phyloP scores from a whole-genome alignment of 1,140 invertebrate species.

The Drosophila serrata region DNA sequence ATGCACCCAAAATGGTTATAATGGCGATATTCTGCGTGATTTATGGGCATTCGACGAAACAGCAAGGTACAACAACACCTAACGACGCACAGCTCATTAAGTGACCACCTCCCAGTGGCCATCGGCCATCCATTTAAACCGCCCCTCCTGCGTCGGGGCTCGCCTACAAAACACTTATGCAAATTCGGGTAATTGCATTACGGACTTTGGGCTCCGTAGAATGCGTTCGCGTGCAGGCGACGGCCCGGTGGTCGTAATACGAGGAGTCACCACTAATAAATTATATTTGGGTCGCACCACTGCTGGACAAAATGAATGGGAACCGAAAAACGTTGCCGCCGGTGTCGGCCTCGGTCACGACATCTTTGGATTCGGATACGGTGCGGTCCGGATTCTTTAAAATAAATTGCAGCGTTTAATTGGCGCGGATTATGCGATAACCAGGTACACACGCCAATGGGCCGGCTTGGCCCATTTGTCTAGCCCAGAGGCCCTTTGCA shows the following conservation, averaged over 20 bases:
- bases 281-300: slow-evolving; percentile 45
- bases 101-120: slow-evolving; percentile 10
- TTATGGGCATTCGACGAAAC: slow-evolving; percentile 33
- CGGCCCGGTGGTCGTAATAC: slow-evolving; percentile 5
- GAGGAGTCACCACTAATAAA: slow-evolving; percentile 50
- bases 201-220: slow-evolving; percentile 32
- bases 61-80: slow-evolving; percentile 17
- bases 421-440: slow-evolving; percentile 73
- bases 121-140: slow-evolving; percentile 3
- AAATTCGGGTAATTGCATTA: slow-evolving; percentile 79
- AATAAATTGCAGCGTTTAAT: slow-evolving; percentile 77
- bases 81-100: slow-evolving; percentile 66
- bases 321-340: slow-evolving; percentile 50
- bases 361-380: slow-evolving; percentile 6
- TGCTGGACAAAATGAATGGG: slow-evolving; percentile 40
- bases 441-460: slow-evolving; percentile 55
- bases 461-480: slow-evolving; percentile 62
- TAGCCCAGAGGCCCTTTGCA: slow-evolving; percentile 1
- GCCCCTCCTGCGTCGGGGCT: slow-evolving; percentile 41
- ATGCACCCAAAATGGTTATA: neutral
- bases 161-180: slow-evolving; percentile 77
- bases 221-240: slow-evolving; percentile 54
- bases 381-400: slow-evolving; percentile 28
- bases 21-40: slow-evolving; percentile 45
- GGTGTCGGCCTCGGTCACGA: slow-evolving; percentile 26